These are phyloP conservation scores for Esox niger DNA, from an alignment of 2,113 vertebrate species.

Conservation along the genomic window DNA sequence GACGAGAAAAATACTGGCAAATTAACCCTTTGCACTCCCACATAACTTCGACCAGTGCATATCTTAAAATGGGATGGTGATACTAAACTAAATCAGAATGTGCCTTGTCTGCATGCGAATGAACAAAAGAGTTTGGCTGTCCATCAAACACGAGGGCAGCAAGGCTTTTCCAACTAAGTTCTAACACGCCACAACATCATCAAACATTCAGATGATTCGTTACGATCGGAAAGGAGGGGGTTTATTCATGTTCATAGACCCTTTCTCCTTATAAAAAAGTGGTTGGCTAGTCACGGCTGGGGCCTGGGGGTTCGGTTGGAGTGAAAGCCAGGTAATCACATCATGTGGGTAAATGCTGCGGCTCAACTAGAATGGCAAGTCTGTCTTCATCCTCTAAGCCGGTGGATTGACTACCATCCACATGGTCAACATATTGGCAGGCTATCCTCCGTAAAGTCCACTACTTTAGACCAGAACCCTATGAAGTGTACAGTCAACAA, in stretches of 20 bases:
- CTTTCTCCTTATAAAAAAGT: neutral
- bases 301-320: neutral
- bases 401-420: neutral
- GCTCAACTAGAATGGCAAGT: neutral
- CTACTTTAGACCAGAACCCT: too few species aligned
- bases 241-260: neutral
- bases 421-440: too few species aligned
- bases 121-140: neutral
- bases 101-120: neutral
- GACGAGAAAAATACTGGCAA: constrained; percentile 15
- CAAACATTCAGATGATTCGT: neutral
- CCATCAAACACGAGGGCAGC: neutral
- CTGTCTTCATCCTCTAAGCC: neutral
- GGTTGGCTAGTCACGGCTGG: neutral
- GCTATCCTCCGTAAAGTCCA: too few species aligned
- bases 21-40: neutral
- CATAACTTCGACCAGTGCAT: neutral
- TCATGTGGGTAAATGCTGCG: neutral
- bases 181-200: neutral
- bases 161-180: neutral
- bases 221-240: neutral
- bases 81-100: too few species aligned
- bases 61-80: too few species aligned
- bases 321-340: neutral
- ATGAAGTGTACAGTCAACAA: too few species aligned